phyloP scores from a whole-genome alignment of 1,140 invertebrate genomes.

The Drosophila bifasciata region DNA sequence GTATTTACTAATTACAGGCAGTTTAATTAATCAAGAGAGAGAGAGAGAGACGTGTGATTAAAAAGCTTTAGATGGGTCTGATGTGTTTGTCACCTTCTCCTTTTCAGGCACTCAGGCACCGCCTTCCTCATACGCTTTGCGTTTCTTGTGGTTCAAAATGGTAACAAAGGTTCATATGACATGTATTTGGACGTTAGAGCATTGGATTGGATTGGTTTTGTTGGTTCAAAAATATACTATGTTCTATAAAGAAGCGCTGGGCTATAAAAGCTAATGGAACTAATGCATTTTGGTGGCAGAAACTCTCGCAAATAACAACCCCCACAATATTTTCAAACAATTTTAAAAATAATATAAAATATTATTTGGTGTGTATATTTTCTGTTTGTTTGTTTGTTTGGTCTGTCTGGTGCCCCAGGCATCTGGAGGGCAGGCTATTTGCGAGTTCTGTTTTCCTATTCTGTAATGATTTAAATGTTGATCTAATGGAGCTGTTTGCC shows the following conservation, averaged over 20 bases:
- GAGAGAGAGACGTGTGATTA: slow-evolving; percentile 46
- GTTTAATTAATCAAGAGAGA: slow-evolving; percentile 20
- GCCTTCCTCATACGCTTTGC: slow-evolving; percentile 54
- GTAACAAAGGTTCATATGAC: slow-evolving; percentile 53
- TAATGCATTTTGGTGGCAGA: slow-evolving; percentile 4
- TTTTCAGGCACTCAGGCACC: slow-evolving; percentile 56
- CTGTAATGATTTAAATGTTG: too few species aligned
- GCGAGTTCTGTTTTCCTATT: too few species aligned
- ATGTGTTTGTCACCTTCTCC: slow-evolving; percentile 78
- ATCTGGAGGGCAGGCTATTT: too few species aligned
- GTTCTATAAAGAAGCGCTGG: slow-evolving; percentile 33
- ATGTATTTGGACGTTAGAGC: slow-evolving; percentile 60
- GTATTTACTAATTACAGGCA: slow-evolving; percentile 65
- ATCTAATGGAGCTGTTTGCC: too few species aligned
- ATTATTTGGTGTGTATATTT: too few species aligned
- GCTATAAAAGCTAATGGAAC: slow-evolving; percentile 1
- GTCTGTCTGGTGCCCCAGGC: too few species aligned
- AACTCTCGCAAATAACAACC: too few species aligned
- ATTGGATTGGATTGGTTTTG: slow-evolving; percentile 42
- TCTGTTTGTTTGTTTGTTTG: too few species aligned
- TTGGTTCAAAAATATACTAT: slow-evolving; percentile 24
- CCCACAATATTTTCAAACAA: too few species aligned
- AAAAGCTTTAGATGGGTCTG: slow-evolving; percentile 74
- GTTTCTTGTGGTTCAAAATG: slow-evolving; percentile 47
- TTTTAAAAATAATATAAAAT: too few species aligned